phyloP scores from a whole-genome alignment of 1,140 invertebrate species.

The Drosophila biarmipes region DNA sequence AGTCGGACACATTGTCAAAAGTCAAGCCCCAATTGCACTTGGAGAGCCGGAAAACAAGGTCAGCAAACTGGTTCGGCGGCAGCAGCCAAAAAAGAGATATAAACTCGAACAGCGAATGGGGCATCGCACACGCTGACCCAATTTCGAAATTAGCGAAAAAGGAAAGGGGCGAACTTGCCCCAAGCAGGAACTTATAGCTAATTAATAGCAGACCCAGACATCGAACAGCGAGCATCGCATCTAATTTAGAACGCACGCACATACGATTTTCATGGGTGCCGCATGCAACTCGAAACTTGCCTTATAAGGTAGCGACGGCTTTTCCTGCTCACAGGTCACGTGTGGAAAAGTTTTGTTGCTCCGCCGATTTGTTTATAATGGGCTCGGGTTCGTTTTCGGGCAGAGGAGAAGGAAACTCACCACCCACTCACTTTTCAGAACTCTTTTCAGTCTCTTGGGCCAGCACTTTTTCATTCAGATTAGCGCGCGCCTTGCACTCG shows the following conservation, averaged over 20 bases:
- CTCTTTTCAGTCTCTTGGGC: constrained; percentile 4
- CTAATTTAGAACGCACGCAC: constrained; percentile 10
- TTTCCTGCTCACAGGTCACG: constrained; percentile 18
- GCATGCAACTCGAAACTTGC: constrained; percentile 53
- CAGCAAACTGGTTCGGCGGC: constrained; percentile 75
- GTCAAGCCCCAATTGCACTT: constrained; percentile 74
- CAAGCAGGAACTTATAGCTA: constrained; percentile 10
- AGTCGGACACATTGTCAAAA: constrained; percentile 75
- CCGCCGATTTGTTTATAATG: constrained; percentile 29
- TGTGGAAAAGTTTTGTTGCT: constrained; percentile 6
- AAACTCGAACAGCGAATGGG: constrained; percentile 34
- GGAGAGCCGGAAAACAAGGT: constrained; percentile 71
- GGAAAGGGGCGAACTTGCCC: constrained; percentile 21
- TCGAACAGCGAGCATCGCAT: constrained; percentile 3
- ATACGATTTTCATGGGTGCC: constrained; percentile 10
- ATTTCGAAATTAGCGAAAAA: constrained; percentile 66
- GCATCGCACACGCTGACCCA: constrained; percentile 68
- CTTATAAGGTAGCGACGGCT: constrained; percentile 58
- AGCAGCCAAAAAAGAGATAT: constrained; percentile 50
- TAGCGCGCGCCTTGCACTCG: constrained; percentile 8
- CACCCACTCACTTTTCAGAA: constrained; percentile 21
- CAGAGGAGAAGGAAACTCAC: neutral
- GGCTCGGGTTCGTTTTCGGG: neutral
- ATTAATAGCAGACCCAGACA: neutral
- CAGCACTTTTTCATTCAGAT: neutral